phyloP scores from a whole-genome alignment of 2,888 invertebrate species.

The Dendrolimus houi region DNA sequence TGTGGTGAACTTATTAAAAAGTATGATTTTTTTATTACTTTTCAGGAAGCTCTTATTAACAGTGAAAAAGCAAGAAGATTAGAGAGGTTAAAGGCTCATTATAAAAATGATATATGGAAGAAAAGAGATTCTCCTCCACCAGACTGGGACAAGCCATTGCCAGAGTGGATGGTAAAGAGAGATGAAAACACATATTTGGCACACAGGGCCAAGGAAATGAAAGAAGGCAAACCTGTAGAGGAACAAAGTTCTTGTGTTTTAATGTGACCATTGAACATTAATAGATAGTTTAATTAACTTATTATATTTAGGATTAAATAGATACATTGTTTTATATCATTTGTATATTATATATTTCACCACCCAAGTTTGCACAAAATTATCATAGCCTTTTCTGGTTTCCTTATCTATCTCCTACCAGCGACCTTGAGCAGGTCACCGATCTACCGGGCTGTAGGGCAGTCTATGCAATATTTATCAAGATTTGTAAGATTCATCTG shows the following conservation, averaged over 20 bases:
- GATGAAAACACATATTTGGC: conserved; percentile 81
- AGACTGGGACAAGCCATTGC: conserved; percentile 89
- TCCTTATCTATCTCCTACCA: too few relatives aligned
- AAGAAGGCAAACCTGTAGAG: conserved; percentile 40
- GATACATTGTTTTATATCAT: conserved; percentile 13
- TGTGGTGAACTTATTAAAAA: conserved; percentile 3
- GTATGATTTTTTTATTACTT: not conserved
- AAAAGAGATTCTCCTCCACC: conserved; percentile 84
- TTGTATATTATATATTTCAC: conserved; percentile 1
- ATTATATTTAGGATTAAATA: conserved; percentile 8
- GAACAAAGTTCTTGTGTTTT: conserved; percentile 42
- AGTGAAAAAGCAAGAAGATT: conserved; percentile 82
- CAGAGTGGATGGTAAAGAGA: conserved; percentile 82
- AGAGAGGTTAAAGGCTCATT: conserved; percentile 80
- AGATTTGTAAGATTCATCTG: too few relatives aligned
- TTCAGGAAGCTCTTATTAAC: conserved; percentile 78
- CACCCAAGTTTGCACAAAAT: not conserved
- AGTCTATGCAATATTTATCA: too few relatives aligned
- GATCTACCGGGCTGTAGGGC: too few relatives aligned
- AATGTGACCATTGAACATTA: conserved; percentile 34
- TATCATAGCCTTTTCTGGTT: too few relatives aligned
- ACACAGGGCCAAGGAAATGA: conserved; percentile 78
- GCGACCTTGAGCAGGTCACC: too few relatives aligned
- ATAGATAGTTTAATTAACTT: too few relatives aligned
- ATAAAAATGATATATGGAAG: conserved; percentile 87